phyloP scores from a whole-genome alignment of 2,797 vertebrate genomes.

The Sebastes melanostomus region DNA sequence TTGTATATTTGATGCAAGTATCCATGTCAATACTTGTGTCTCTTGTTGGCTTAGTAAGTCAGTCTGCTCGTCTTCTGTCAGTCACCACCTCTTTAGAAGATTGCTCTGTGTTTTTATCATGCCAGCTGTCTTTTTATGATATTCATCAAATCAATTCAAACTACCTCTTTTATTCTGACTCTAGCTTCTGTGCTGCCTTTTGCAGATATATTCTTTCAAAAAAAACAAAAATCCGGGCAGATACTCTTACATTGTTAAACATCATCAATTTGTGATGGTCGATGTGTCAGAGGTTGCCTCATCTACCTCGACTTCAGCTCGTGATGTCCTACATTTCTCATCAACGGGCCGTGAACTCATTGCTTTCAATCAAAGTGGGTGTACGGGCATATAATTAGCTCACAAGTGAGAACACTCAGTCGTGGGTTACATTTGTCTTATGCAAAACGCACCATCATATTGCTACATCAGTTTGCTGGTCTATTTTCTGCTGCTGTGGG shows the following conservation, averaged over 20 bases:
- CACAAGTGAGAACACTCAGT: neutral
- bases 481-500: slow-evolving; percentile 15
- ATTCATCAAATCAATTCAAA: slow-evolving; percentile 2
- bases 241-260: slow-evolving; percentile 6
- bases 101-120: neutral
- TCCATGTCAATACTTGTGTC: neutral
- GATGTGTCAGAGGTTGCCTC: slow-evolving; percentile 8
- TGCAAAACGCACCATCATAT: slow-evolving; percentile 4
- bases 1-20: neutral
- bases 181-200: accelerated
- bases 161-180: neutral
- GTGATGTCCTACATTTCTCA: neutral
- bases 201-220: neutral
- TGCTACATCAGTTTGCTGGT: neutral
- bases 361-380: slow-evolving; percentile 3
- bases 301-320: slow-evolving; percentile 12
- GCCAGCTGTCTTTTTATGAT: neutral
- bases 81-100: neutral
- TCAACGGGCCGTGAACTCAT: neutral
- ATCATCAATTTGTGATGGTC: neutral
- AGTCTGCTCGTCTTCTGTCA: neutral
- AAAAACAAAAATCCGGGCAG: neutral
- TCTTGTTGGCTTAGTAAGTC: neutral
- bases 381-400: neutral
- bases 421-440: slow-evolving; percentile 4